These are phyloP conservation scores for Dasyprocta punctata DNA, from an alignment of 2,113 vertebrate species.

Conservation along the genomic window DNA sequence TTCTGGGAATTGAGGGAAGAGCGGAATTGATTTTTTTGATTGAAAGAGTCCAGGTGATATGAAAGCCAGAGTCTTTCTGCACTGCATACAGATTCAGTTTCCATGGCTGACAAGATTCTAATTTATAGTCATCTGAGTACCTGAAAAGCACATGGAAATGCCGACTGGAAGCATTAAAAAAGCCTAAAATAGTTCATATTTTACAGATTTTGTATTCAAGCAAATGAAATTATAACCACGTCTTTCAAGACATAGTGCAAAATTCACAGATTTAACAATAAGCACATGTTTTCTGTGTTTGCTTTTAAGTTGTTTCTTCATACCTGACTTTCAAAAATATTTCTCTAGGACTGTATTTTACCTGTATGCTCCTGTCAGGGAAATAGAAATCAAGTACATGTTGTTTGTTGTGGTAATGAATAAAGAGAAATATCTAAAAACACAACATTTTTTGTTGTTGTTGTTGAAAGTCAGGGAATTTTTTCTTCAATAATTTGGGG, in stretches of 20 bases:
- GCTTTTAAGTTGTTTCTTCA: not conserved
- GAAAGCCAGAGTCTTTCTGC: not conserved
- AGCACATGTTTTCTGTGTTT: not conserved
- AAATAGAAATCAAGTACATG: not conserved
- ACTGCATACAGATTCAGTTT: not conserved
- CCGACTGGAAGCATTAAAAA: not conserved
- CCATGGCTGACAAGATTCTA: not conserved
- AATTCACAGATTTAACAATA: not conserved
- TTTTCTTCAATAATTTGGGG: not conserved
- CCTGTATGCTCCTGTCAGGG: not conserved
- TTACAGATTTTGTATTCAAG: slow-evolving; percentile 18
- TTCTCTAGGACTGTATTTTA: not conserved
- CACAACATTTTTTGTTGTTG: not conserved
- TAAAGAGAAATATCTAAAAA: not conserved
- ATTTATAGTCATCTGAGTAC: not conserved
- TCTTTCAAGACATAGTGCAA: not conserved
- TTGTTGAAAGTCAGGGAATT: not conserved
- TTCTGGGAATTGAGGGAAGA: not conserved
- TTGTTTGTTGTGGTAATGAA: not conserved
- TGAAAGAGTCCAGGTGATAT: not conserved
- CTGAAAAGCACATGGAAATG: not conserved
- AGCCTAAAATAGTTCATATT: not conserved
- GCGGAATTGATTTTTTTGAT: not conserved
- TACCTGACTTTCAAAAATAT: not conserved
- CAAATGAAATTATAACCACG: not conserved